Evolutionary conservation across 53 echinoderm and acorn worm genomes (phyloP).

Genomic region (Stichopus horrens): DNA sequence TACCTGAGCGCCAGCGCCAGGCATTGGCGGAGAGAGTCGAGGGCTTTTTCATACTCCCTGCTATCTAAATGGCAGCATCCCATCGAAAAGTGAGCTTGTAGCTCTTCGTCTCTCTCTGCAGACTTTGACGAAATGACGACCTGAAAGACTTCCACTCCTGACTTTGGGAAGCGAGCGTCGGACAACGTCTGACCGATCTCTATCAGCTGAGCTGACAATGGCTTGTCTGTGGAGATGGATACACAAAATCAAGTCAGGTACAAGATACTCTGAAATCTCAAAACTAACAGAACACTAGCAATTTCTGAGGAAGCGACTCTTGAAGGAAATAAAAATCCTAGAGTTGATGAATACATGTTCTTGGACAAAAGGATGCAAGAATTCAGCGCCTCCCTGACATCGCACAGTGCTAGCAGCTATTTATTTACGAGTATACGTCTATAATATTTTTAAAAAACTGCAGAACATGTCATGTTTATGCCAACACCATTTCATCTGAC

Average conservation of each 20-base stretch:
- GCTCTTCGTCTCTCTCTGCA: constrained; percentile 45
- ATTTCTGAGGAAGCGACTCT: too few relatives aligned
- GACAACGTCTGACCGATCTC: constrained; percentile 66
- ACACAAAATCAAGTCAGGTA: background rate
- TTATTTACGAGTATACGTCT: too few relatives aligned
- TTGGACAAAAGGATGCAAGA: too few relatives aligned
- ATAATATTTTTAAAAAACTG: too few relatives aligned
- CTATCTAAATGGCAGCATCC: constrained; percentile 56
- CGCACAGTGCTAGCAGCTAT: too few relatives aligned
- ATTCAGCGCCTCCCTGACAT: too few relatives aligned
- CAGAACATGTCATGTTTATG: too few relatives aligned
- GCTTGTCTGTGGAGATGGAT: background rate
- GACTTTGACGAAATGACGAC: constrained; percentile 71
- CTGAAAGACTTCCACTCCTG: constrained; percentile 79
- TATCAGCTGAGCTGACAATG: constrained; percentile 57
- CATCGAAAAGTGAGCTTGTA: constrained; percentile 63
- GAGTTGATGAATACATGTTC: too few relatives aligned
- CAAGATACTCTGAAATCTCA: background rate
- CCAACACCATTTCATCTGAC: too few relatives aligned
- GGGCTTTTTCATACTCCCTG: constrained; percentile 60
- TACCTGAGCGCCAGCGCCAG: constrained; percentile 62
- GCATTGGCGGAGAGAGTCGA: constrained; percentile 74
- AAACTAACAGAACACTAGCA: background rate
- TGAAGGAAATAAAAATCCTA: too few relatives aligned
- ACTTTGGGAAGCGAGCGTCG: constrained; percentile 57